Evolutionary conservation across 2,113 vertebrate genomes (phyloP), one percentile per base, ranked within the genome.

Genomic region (Alethe diademata): DNA sequence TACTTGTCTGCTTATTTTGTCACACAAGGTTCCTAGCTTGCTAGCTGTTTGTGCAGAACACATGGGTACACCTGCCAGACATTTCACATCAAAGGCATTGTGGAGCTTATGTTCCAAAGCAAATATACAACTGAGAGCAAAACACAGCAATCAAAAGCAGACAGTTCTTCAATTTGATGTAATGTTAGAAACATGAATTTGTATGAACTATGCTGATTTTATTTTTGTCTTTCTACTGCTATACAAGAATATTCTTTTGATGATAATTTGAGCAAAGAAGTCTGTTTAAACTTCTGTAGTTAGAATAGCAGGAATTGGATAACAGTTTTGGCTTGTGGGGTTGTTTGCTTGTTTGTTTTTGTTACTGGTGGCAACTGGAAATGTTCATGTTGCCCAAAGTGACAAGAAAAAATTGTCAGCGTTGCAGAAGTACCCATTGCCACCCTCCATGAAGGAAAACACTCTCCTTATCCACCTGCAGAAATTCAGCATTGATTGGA

Each of bases 81-180:
- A 86, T 93, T 95, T 86, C 69, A 90, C 90, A 96, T 88, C 85
- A 95, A 95, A 96, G 84, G 42, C 92, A 73, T 70, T 45, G 73
- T 38, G 43, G 54, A 86, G 81, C 74, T 96, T 91, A 65, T 91
- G 92, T 89, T 95, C 87, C 78, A 90, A 89, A 95, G 87, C 62
- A 96, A 96, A 90, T 65, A 76, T 15, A 70, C 48, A 91, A 90
- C 90, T 90, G 94, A 95, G 28, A 95, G 84, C 51, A 96, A 95
- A 97, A 95, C 95, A 97, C 75, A 88, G 95, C 95, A 93, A 93
- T 93, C 85, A 93, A 95, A 95, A 95, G 71, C 92, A 95, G 87
- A 61, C 81, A 94, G 81, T 51, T 67, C 71, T 94, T 95, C 91
- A 93, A 82, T 76, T 95, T 95, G 91, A 91, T 92, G 73, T 36